Conservation (phyloP, 1,140 invertebrate species). For the Antheraea pernyi region DNA sequence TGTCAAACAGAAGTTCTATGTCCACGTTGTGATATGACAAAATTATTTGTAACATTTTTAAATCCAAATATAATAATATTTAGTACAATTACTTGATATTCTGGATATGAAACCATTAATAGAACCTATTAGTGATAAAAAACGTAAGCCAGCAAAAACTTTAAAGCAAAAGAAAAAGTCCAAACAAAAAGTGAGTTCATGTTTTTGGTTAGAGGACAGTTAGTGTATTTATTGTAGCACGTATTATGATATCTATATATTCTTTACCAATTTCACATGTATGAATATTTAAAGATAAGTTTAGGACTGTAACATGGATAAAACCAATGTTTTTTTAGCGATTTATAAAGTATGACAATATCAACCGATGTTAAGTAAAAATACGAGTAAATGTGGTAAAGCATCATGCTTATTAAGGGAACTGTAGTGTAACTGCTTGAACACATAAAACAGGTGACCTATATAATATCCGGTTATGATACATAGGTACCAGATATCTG, state of each 20-base stretch:
- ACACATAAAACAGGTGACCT: too few relatives aligned
- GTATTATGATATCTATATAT: neutral
- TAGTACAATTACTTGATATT: neutral
- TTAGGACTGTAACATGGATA: too few relatives aligned
- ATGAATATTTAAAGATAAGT: too few relatives aligned
- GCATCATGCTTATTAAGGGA: too few relatives aligned
- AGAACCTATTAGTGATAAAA: neutral
- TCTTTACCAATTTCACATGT: neutral
- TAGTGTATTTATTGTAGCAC: too few relatives aligned
- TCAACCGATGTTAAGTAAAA: too few relatives aligned
- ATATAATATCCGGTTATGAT: too few relatives aligned
- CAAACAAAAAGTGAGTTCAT: neutral
- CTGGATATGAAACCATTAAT: neutral
- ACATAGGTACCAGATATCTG: too few relatives aligned
- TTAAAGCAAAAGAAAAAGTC: neutral
- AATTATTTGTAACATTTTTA: conserved; percentile 1
- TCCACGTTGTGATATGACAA: neutral
- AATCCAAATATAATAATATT: neutral
- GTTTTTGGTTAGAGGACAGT: neutral
- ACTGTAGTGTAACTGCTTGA: too few relatives aligned
- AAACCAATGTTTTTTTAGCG: too few relatives aligned
- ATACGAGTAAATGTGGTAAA: too few relatives aligned
- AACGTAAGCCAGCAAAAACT: neutral
- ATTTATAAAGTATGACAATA: too few relatives aligned
- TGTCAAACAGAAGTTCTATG: neutral